Percentiles rank a stretch among this genome's conserved stretches.
Evolutionary conservation across 2,888 invertebrate species (phyloP).

Genomic region (Bruchidius siliquastri): DNA sequence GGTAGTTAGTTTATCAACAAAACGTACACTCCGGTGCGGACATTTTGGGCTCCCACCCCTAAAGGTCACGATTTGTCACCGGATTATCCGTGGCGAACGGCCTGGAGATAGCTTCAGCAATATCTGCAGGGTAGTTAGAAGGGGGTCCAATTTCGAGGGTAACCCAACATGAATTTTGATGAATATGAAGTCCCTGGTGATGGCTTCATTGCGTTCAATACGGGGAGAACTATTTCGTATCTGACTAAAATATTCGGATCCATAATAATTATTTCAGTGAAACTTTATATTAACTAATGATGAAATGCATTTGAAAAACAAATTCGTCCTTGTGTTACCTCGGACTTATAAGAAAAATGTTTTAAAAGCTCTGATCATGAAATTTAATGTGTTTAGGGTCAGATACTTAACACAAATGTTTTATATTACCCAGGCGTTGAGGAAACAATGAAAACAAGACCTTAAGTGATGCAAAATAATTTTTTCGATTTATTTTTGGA

Average conservation of each 20-base stretch:
- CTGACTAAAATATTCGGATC: neutral
- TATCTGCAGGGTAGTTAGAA: neutral
- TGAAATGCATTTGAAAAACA: too few species aligned
- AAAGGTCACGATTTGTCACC: neutral
- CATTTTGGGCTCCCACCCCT: neutral
- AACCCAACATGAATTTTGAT: neutral
- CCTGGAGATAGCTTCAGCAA: neutral
- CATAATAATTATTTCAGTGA: too few species aligned
- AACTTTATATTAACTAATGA: too few species aligned
- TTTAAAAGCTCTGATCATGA: too few species aligned
- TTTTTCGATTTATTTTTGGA: too few species aligned
- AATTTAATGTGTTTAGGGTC: too few species aligned
- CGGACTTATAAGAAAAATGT: too few species aligned
- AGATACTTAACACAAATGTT: too few species aligned
- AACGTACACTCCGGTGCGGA: neutral
- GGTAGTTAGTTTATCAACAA: neutral
- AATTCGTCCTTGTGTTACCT: too few species aligned
- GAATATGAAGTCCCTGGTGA: neutral
- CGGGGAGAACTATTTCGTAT: neutral
- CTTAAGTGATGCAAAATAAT: too few species aligned
- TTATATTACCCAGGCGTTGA: too few species aligned
- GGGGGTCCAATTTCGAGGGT: neutral
- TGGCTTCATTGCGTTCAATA: neutral
- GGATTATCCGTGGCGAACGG: neutral
- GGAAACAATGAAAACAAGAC: too few species aligned